Conservation (phyloP, 2,888 invertebrate species). For the Prostheceraeus crozeri region DNA sequence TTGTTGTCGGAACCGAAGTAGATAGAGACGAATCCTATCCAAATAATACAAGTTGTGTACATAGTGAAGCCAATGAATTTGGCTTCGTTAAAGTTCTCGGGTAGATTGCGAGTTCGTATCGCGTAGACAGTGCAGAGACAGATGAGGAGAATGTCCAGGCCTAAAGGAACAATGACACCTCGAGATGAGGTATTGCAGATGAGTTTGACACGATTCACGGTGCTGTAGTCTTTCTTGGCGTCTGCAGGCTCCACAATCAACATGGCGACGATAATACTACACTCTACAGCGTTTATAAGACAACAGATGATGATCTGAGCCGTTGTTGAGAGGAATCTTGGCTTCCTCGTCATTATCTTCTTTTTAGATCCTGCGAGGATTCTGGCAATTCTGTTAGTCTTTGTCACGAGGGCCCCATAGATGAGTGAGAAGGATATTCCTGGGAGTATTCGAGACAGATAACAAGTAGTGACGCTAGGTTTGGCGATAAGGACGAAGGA, state of each 20-base stretch:
- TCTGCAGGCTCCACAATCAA: conserved; percentile 63
- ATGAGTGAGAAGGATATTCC: conserved; percentile 94
- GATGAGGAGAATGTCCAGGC: conserved; percentile 67
- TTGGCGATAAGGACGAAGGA: conserved; percentile 80
- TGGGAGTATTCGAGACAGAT: conserved; percentile 80
- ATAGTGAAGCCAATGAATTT: conserved; percentile 81
- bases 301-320: conserved; percentile 68
- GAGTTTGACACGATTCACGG: conserved; percentile 61
- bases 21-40: conserved; percentile 92
- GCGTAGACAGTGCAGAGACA: conserved; percentile 86
- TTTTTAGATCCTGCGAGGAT: conserved; percentile 94
- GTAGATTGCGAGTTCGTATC: conserved; percentile 70
- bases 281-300: conserved; percentile 78
- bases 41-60: conserved; percentile 96
- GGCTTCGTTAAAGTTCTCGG: conserved; percentile 85
- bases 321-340: conserved; percentile 68
- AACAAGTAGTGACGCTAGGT: conserved; percentile 70
- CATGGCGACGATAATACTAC: conserved; percentile 64
- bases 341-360: conserved; percentile 76
- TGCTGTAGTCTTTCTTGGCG: conserved; percentile 58
- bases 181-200: conserved; percentile 64
- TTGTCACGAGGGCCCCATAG: conserved; percentile 88
- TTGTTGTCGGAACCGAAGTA: conserved; percentile 76
- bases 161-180: conserved; percentile 69
- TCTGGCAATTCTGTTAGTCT: conserved; percentile 89